phyloP scores from a whole-genome alignment of 1,140 invertebrate genomes.

The Listronotus oregonensis region DNA sequence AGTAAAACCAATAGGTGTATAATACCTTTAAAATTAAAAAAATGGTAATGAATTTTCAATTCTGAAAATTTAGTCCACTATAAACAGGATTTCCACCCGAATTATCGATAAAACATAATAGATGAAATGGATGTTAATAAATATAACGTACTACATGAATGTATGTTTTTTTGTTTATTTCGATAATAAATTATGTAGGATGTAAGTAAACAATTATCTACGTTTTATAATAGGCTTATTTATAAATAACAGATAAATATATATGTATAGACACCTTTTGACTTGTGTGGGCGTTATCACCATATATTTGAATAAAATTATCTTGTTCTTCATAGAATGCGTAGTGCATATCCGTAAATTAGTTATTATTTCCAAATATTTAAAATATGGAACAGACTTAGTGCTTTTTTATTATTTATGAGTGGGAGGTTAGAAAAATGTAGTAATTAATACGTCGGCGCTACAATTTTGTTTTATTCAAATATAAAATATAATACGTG shows the following conservation, averaged over 20 bases:
- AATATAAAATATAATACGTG: no score
- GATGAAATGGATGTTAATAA: background rate
- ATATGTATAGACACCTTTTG: background rate
- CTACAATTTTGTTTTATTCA: no score
- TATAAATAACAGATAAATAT: background rate
- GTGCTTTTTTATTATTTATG: no score
- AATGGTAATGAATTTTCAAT: no score
- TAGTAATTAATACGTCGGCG: no score
- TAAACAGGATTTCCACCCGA: no score
- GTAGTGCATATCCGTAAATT: background rate
- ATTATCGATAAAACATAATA: slow-evolving; percentile 25
- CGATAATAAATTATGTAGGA: background rate
- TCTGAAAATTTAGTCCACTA: no score
- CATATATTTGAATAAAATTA: slow-evolving; percentile 1
- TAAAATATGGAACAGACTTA: background rate
- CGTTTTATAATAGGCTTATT: no score
- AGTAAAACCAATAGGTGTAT: no score
- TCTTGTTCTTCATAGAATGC: background rate
- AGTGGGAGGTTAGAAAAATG: no score
- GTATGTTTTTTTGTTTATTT: no score
- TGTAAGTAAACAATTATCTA: slow-evolving; percentile 4
- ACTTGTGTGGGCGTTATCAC: slow-evolving; percentile 3
- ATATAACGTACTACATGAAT: background rate
- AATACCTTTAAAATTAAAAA: no score
- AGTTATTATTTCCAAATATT: slow-evolving; percentile 1